Conservation (phyloP, 2,888 invertebrate species). For the Tenthredo distinguenda region DNA sequence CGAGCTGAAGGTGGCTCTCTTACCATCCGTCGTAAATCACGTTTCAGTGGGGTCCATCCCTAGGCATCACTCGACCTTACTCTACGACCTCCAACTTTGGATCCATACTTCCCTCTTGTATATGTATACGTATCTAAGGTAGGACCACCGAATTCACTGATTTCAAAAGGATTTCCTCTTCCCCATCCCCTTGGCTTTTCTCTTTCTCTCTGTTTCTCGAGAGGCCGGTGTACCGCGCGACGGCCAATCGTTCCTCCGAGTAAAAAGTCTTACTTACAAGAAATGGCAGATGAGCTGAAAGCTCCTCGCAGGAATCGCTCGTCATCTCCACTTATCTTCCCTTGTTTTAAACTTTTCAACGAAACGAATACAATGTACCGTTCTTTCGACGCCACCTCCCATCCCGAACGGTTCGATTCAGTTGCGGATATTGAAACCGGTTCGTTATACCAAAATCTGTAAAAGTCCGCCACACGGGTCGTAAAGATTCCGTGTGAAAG, state of each 20-base stretch:
- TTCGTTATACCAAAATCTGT: background rate
- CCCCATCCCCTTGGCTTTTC: background rate
- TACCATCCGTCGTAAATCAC: slow-evolving; percentile 50
- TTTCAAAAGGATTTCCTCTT: background rate
- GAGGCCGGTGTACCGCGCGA: background rate
- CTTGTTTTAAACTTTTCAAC: background rate
- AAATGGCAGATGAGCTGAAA: background rate
- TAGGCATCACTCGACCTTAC: slow-evolving; percentile 48
- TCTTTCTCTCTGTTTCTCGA: background rate
- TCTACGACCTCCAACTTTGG: slow-evolving; percentile 41
- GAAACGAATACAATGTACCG: background rate
- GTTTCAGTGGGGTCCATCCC: slow-evolving; percentile 37
- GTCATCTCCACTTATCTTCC: background rate
- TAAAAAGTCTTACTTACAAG: background rate
- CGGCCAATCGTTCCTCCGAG: background rate
- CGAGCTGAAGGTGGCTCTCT: slow-evolving; percentile 50
- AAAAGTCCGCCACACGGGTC: background rate
- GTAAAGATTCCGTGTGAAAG: background rate
- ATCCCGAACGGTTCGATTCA: background rate
- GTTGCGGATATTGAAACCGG: background rate
- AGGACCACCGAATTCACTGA: slow-evolving; percentile 6
- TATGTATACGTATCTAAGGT: background rate
- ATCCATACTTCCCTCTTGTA: slow-evolving; percentile 31
- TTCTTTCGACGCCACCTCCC: too few species aligned
- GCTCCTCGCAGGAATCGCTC: background rate